These are phyloP conservation scores for Melipona beecheii DNA, from an alignment of 2,888 invertebrate species.

Conservation along the genomic window DNA sequence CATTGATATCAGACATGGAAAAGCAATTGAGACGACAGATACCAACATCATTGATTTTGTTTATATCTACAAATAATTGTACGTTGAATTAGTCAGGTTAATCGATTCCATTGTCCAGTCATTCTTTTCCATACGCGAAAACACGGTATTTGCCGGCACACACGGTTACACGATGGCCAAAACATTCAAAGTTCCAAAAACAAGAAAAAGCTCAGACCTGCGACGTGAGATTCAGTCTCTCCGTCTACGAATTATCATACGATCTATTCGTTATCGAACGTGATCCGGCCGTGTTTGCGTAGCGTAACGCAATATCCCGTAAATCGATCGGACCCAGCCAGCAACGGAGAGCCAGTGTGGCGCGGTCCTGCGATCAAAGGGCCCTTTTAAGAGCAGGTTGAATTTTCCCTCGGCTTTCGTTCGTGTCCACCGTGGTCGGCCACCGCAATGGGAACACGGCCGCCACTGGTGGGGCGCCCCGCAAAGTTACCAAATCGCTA, in stretches of 20 bases:
- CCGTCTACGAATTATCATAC: background rate
- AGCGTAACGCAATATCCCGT: slow-evolving; percentile 42
- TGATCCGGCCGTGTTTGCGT: slow-evolving; percentile 5
- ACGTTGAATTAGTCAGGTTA: accelerated
- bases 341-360: background rate
- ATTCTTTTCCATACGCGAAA: too few species aligned
- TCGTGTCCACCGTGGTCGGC: slow-evolving; percentile 45
- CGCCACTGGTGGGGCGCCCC: slow-evolving; percentile 62
- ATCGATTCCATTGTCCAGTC: background rate
- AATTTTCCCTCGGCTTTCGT: slow-evolving; percentile 57
- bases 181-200: too few species aligned
- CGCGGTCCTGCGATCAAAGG: slow-evolving; percentile 22
- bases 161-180: background rate
- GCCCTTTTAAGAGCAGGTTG: slow-evolving; percentile 54
- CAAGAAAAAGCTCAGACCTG: background rate
- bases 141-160: too few species aligned
- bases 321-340: slow-evolving; percentile 37
- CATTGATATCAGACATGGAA: background rate
- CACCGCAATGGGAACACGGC: slow-evolving; percentile 79
- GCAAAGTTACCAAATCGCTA: slow-evolving; percentile 82
- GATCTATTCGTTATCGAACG: background rate
- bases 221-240: background rate
- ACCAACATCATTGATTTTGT: background rate
- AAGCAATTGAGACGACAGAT: background rate
- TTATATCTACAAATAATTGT: accelerated